Percentiles rank a stretch among this genome's conserved stretches.
Conservation (phyloP, 2,888 invertebrate species). For the Pediacus dermestoides region DNA sequence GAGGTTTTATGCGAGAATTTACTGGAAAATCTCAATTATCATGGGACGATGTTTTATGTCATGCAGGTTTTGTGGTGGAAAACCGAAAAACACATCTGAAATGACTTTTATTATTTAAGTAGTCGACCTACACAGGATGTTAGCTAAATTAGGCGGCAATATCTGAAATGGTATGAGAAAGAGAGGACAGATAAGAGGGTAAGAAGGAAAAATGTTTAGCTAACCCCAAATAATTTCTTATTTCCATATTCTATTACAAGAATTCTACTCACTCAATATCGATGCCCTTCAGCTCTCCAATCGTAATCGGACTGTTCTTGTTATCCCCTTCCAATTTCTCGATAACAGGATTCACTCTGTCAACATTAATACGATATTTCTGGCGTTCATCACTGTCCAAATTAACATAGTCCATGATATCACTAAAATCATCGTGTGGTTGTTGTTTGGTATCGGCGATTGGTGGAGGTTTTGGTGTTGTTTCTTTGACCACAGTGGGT, state of each 20-base stretch:
- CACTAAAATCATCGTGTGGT: conserved; percentile 60
- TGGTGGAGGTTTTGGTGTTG: conserved; percentile 23
- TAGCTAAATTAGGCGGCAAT: no score
- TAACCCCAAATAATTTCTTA: no score
- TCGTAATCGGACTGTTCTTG: conserved; percentile 60
- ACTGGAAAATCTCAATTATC: no score
- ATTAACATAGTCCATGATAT: conserved; percentile 55
- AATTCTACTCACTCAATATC: conserved; percentile 48
- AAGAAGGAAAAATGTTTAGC: no score
- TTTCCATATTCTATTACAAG: not conserved
- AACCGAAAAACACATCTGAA: no score
- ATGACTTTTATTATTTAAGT: no score
- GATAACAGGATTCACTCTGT: conserved; percentile 53
- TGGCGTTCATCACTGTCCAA: conserved; percentile 54
- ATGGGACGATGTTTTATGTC: no score
- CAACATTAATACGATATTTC: conserved; percentile 51
- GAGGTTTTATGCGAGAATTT: no score
- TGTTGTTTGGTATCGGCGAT: conserved; percentile 30
- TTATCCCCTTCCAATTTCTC: conserved; percentile 54
- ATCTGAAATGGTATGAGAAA: no score
- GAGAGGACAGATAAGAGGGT: no score
- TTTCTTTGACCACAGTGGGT: conserved; percentile 15
- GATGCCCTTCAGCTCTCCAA: conserved; percentile 64
- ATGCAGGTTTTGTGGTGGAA: no score
- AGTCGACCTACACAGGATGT: no score